These are phyloP conservation scores for Crenuchus spilurus DNA, from an alignment of 2,797 vertebrate genomes.

Conservation along the genomic window DNA sequence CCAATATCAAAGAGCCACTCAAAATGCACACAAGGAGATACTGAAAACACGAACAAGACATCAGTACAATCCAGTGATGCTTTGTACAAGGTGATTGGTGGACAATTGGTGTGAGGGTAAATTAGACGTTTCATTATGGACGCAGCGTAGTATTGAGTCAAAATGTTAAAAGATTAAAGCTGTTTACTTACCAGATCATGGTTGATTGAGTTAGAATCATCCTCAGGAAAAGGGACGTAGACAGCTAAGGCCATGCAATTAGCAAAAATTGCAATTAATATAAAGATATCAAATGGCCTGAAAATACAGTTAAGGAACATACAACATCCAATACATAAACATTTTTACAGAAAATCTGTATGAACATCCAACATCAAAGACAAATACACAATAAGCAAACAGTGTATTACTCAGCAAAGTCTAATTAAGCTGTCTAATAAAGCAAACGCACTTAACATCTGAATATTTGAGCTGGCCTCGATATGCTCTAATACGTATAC, in stretches of 20 bases:
- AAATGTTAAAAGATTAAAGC: background rate
- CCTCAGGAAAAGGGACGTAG: slow-evolving; percentile 97
- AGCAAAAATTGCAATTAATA: slow-evolving; percentile 99
- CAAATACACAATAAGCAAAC: background rate
- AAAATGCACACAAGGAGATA: background rate
- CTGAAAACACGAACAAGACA: background rate
- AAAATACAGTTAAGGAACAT: slow-evolving; percentile 56
- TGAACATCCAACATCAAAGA: background rate
- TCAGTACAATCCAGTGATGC: no score
- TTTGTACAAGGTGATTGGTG: no score
- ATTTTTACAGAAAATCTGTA: background rate
- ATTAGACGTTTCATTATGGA: no score
- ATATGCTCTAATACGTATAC: background rate
- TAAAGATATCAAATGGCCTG: slow-evolving; percentile 99
- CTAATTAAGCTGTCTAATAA: background rate
- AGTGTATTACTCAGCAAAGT: background rate
- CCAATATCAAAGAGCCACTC: background rate
- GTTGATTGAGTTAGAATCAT: slow-evolving; percentile 98
- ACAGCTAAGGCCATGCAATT: slow-evolving; percentile 99
- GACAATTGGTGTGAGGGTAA: no score
- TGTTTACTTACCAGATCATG: slow-evolving; percentile 94
- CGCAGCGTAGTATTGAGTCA: background rate
- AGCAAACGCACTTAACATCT: background rate
- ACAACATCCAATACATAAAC: background rate
- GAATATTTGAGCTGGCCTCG: background rate